phyloP scores from a whole-genome alignment of 2,113 vertebrate genomes.

The Pelobates fuscus region DNA sequence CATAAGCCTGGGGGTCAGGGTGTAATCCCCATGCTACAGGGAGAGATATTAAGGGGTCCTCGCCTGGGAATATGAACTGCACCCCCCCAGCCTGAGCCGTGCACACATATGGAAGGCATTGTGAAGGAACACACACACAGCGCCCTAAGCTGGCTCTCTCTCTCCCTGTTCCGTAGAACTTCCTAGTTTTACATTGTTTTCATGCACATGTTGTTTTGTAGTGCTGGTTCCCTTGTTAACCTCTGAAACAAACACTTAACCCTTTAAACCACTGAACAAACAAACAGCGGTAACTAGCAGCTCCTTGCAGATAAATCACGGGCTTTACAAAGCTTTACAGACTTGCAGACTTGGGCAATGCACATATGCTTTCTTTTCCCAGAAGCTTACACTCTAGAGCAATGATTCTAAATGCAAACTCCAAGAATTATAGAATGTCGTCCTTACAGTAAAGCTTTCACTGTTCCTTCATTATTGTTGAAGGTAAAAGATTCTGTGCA shows the following conservation, averaged over 20 bases:
- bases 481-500: too few species aligned
- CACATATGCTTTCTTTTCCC: background rate
- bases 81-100: constrained; percentile 16
- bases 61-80: constrained; percentile 20
- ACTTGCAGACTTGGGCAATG: too few species aligned
- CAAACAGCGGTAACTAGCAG: too few species aligned
- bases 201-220: constrained; percentile 40
- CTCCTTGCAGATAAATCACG: too few species aligned
- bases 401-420: too few species aligned
- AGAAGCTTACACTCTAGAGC: background rate
- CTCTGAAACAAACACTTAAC: constrained; percentile 41
- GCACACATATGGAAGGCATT: constrained; percentile 62
- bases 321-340: too few species aligned
- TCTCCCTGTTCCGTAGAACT: constrained; percentile 3
- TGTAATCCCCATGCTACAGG: constrained; percentile 34
- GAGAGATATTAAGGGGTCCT: constrained; percentile 31
- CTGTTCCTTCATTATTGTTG: too few species aligned
- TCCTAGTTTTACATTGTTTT: constrained; percentile 21
- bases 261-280: background rate
- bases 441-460: too few species aligned
- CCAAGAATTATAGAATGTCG: too few species aligned
- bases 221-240: constrained; percentile 35
- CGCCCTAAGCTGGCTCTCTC: constrained; percentile 39
- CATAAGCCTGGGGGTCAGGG: constrained; percentile 46
- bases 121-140: constrained; percentile 57